Conservation (phyloP, 23 tunicate genomes). For the Diplosoma virens region DNA sequence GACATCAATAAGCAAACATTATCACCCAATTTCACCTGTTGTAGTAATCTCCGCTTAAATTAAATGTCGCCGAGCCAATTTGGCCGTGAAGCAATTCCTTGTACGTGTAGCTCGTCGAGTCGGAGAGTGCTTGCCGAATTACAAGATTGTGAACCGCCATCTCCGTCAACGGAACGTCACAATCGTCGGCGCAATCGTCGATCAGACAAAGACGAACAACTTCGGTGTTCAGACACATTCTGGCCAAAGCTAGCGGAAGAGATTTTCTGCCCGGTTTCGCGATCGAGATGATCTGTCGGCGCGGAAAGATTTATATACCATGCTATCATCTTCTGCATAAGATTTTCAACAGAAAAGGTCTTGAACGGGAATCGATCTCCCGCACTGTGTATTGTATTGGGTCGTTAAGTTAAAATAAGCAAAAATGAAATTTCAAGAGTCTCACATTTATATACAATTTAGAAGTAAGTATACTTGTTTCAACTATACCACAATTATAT, state of each 20-base stretch:
- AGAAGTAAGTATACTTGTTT: too few relatives aligned
- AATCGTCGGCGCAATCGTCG: constrained; percentile 93
- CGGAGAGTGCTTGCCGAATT: constrained; percentile 40
- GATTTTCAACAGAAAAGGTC: too few relatives aligned
- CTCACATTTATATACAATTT: too few relatives aligned
- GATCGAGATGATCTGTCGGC: too few relatives aligned
- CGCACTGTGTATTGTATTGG: too few relatives aligned
- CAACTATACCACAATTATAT: too few relatives aligned
- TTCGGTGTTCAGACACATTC: constrained; percentile 48
- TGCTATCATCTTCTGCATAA: too few relatives aligned
- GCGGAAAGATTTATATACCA: too few relatives aligned
- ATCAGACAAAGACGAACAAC: constrained; percentile 68
- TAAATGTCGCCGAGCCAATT: constrained; percentile 52
- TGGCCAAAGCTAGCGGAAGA: constrained; percentile 37
- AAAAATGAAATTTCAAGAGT: too few relatives aligned
- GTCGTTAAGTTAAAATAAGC: too few relatives aligned
- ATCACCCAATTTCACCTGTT: constrained; percentile 57
- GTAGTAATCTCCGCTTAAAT: constrained; percentile 74
- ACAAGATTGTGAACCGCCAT: constrained; percentile 33
- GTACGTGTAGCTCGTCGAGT: neutral
- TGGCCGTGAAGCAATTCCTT: constrained; percentile 30
- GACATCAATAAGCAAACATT: neutral
- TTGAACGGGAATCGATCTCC: too few relatives aligned
- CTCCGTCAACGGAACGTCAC: constrained; percentile 94
- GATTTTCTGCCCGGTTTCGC: neutral